A percentile compares a stretch with the other conserved stretches of the same genome.
Evolutionary conservation across 2,888 invertebrate genomes (phyloP).

Genomic region (Nomada fucata): DNA sequence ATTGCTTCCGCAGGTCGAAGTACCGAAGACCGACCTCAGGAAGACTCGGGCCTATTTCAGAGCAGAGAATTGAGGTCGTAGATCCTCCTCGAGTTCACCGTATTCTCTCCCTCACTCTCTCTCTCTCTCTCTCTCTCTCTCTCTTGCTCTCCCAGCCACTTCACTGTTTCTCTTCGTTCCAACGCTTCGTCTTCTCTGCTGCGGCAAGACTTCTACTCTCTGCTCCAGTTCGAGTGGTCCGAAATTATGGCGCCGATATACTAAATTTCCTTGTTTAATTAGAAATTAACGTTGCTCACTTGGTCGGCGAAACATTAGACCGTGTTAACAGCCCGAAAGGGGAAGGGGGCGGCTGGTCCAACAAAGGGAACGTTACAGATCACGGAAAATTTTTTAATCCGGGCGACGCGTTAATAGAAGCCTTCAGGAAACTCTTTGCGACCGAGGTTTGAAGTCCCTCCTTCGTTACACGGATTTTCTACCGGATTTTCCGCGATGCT

Average conservation of each 20-base stretch:
- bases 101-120: neutral
- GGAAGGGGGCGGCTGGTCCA: neutral
- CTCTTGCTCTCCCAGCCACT: neutral
- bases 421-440: neutral
- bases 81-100: slow-evolving; percentile 58
- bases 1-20: slow-evolving; percentile 75
- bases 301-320: slow-evolving; percentile 1
- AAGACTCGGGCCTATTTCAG: slow-evolving; percentile 67
- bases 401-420: no score
- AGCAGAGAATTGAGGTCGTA: slow-evolving; percentile 64
- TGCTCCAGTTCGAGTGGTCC: slow-evolving; percentile 34
- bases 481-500: no score
- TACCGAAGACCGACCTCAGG: slow-evolving; percentile 65
- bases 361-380: neutral
- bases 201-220: slow-evolving; percentile 14
- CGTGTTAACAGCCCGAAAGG: neutral
- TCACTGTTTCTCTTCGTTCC: slow-evolving; percentile 11
- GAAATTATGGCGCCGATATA: slow-evolving; percentile 44
- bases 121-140: slow-evolving; percentile 14
- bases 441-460: neutral
- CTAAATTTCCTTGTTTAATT: slow-evolving; percentile 64
- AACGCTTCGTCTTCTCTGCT: neutral
- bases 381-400: no score
- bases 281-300: slow-evolving; percentile 54
- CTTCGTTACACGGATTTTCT: neutral